Evolutionary conservation across 2,113 vertebrate genomes (phyloP), one percentile per base, ranked within the genome.

Genomic region (Cyprinodon tularosa): DNA sequence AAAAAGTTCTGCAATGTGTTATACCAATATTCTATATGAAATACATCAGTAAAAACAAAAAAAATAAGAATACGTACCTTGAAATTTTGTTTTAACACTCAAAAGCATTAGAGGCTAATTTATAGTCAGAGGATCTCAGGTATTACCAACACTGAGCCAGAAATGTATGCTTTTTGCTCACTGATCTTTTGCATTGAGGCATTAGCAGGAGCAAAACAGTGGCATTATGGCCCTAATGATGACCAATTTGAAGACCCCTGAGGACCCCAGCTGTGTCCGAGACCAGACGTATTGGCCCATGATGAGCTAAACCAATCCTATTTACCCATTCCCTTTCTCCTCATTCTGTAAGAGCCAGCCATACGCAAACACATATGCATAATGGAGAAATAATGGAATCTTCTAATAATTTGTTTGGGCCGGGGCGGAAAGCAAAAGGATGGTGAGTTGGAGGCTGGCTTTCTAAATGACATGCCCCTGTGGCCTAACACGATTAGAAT

Each of bases 321-420:
- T 92, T 94, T 94, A 92, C 87, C 77, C 72, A 68, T 72, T 84
- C 80, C 80, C 81, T 68, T 70, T 83, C 74, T 78, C 59, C 78
- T 14, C 64, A 1, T 64, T 72, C 80, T 71, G 47, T 65, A 69
- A 74, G 84, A 60, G 84, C 64, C 80, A 68, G 79, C 71, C 88
- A 66, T 82, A 83, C 84, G 63, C 91, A 88, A 90, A 93, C 91
- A 89, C 91, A 94, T 92, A 94, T 94, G 92, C 93, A 94, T 94
- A 94, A 93, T 93, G 92, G 91, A 90, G 87, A 89, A 92, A 94
- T 93, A 94, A 95, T 94, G 91, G 90, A 90, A 93, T 94, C 91
- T 87, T 92, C 91, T 89, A 91, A 93, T 95, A 91, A 93, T 93
- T 93, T 92, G 91, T 93, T 93, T 93, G 90, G 90, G 83, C 81